Evolutionary conservation across 2,113 vertebrate species (phyloP).

Genomic region (Lipotes vexillifer): DNA sequence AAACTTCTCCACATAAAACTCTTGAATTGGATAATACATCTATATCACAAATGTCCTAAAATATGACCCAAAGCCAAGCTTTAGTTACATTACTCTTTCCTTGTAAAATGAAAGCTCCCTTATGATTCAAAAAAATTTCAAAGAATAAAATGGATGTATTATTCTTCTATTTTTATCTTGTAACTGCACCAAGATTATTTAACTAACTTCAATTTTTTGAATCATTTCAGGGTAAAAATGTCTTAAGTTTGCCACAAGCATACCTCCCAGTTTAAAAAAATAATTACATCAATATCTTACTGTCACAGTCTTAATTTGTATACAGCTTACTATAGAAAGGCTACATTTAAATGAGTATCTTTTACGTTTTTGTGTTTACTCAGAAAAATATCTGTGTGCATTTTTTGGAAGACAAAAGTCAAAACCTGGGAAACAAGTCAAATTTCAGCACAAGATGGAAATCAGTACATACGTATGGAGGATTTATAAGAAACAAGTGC

Average conservation of each 20-base stretch:
- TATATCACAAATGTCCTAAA: constrained; percentile 12
- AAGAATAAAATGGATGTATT: constrained; percentile 30
- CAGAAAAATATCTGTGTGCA: neutral
- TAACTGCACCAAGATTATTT: neutral
- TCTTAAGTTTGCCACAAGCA: neutral
- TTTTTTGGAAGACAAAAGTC: neutral
- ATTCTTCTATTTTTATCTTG: neutral
- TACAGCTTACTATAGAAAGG: neutral
- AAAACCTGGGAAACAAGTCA: neutral
- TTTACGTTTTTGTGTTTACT: neutral
- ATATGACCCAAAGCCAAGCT: neutral
- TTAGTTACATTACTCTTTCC: neutral
- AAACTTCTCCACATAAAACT: neutral
- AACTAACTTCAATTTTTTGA: constrained; percentile 30
- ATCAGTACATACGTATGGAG: neutral
- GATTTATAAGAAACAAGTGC: neutral
- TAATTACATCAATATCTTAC: neutral
- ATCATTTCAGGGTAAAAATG: constrained; percentile 1
- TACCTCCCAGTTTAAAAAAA: neutral
- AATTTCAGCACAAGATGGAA: neutral
- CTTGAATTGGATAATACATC: neutral
- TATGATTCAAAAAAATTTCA: neutral
- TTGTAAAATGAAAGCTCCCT: neutral
- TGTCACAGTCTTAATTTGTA: neutral
- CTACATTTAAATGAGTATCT: neutral